Evolutionary conservation across 2,888 invertebrate genomes (phyloP), one percentile per base, ranked within the genome.

Genomic region (Anthophora plumipes): DNA sequence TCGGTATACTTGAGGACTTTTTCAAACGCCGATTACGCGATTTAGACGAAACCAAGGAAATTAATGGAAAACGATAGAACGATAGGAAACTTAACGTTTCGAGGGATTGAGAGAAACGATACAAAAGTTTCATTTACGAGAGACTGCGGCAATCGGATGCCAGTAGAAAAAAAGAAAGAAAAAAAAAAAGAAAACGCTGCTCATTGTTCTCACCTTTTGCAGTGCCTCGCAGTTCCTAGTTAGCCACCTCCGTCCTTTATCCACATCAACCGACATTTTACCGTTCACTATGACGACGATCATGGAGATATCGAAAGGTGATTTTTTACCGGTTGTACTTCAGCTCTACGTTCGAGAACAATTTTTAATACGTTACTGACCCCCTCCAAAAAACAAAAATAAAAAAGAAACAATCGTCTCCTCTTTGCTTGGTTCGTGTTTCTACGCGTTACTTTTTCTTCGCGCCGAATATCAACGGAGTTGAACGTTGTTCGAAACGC

Each of bases 171-270:
- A n/a, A n/a, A n/a, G n/a, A n/a, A n/a, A n/a, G n/a, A n/a, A n/a
- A n/a, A n/a, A n/a, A n/a, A n/a, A n/a, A n/a, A n/a, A n/a, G n/a
- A n/a, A 31, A 84, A 68, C 76, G 83, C 77, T 81, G 87, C 80
- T 83, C 85, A 64, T n/a, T 39, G 75, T 83, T 72, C 83, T 87
- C 57, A 81, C 70, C 77, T 77, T 82, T 80, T 77, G 82, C 85
- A 80, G 84, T 87, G 82, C 82, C 85, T 87, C 87, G 91, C 90
- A 92, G 92, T 92, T 92, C 92, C 92, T 92, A 91, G 75, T 83
- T 91, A 90, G 89, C 86, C 89, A 90, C 87, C 89, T 92, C 92
- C 92, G 91, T 92, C 92, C 91, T 90, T 31, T 84, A 81, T 78
- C 82, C 85, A 78, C 74, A 77, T 74, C 66, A 83, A 84, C 50